Conservation (phyloP, 2,888 invertebrate species). For the Cosmorhoe ocellata region DNA sequence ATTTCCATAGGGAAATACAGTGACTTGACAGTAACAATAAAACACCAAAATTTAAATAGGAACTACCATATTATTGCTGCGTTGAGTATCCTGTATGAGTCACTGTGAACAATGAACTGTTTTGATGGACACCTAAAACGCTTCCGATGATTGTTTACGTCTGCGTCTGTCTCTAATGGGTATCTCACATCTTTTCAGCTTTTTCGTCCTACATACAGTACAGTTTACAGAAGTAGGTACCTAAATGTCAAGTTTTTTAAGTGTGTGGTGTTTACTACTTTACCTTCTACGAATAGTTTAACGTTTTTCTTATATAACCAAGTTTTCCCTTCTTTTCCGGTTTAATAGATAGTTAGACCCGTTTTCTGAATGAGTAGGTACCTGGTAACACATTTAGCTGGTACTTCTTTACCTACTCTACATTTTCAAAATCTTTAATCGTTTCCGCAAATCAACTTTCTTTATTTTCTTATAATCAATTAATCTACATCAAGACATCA, state of each 20-base stretch:
- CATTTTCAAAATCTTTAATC: background rate
- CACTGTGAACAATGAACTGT: constrained; percentile 28
- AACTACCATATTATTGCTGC: constrained; percentile 32
- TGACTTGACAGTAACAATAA: constrained; percentile 14
- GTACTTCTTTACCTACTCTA: background rate
- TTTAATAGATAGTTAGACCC: background rate
- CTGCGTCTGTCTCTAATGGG: constrained; percentile 3
- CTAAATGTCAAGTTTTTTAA: too few species aligned
- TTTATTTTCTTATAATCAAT: too few species aligned
- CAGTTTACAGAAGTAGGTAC: background rate
- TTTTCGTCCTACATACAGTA: background rate
- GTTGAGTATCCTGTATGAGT: constrained; percentile 30
- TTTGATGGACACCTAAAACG: constrained; percentile 25
- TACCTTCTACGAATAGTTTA: background rate
- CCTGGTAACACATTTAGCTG: too few species aligned
- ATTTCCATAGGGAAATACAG: too few species aligned
- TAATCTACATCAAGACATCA: too few species aligned
- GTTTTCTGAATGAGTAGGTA: background rate
- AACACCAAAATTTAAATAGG: constrained; percentile 32
- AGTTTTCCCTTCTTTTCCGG: constrained; percentile 5
- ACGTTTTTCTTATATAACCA: background rate
- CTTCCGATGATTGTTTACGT: constrained; percentile 19
- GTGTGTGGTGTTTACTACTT: too few species aligned
- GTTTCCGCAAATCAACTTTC: background rate
- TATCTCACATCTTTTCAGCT: constrained; percentile 7